These are phyloP conservation scores for Hololepta plana DNA, from an alignment of 2,888 invertebrate genomes.

Conservation along the genomic window DNA sequence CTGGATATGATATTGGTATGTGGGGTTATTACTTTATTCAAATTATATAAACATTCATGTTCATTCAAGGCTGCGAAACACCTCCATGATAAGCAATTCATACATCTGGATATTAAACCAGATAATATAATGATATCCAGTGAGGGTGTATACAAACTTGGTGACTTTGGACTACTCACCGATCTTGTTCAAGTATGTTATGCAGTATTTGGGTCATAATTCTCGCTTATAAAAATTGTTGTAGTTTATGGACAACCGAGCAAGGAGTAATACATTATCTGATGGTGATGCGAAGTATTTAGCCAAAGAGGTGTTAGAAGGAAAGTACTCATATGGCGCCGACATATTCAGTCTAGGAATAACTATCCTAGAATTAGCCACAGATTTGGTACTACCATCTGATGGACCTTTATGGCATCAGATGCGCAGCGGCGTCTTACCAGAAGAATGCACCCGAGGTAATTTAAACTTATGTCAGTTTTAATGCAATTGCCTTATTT, in stretches of 20 bases:
- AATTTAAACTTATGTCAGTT: too few relatives aligned
- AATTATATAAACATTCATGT: slow-evolving; percentile 14
- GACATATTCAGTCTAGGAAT: slow-evolving; percentile 63
- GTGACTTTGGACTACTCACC: slow-evolving; percentile 56
- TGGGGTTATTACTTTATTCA: neutral
- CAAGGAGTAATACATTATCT: too few relatives aligned
- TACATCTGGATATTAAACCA: slow-evolving; percentile 63
- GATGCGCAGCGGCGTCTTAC: too few relatives aligned
- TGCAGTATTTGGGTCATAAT: too few relatives aligned
- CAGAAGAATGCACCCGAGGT: slow-evolving; percentile 34
- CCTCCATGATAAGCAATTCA: slow-evolving; percentile 44
- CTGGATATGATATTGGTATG: too few relatives aligned
- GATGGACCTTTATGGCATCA: slow-evolving; percentile 52
- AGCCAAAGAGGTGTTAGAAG: slow-evolving; percentile 50
- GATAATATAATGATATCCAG: slow-evolving; percentile 54
- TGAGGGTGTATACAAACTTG: slow-evolving; percentile 48
- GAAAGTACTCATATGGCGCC: slow-evolving; percentile 44
- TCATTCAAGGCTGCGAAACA: slow-evolving; percentile 41
- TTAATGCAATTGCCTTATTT: too few relatives aligned
- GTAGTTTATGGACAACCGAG: too few relatives aligned
- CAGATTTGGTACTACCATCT: slow-evolving; percentile 48
- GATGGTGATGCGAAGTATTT: slow-evolving; percentile 65
- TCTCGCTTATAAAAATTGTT: too few relatives aligned
- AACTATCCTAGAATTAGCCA: slow-evolving; percentile 49
- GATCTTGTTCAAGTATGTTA: slow-evolving; percentile 40